Evolutionary conservation across 2,888 invertebrate species (phyloP), one percentile per base, ranked within the genome.

Genomic region (Leptopilina myrica): DNA sequence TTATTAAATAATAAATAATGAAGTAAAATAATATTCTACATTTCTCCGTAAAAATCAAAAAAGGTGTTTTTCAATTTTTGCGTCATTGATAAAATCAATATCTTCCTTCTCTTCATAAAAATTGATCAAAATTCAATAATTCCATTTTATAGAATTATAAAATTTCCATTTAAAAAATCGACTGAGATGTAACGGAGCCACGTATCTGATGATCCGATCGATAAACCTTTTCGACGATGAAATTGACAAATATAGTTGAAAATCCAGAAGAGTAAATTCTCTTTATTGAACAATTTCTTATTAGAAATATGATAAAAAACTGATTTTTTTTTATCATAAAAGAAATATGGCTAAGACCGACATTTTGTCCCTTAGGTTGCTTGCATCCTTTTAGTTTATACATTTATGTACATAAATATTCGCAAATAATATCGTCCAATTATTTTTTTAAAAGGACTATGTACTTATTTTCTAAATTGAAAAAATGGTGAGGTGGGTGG

Each of bases 301-400:
- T 11, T 11, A 8, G 49, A 49, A 49, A 49, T 73, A 26, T 56
- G 14, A n/a, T 20, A 26, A 62, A 59, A 76, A 43, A 76, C 66
- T 53, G 64, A 20, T 20, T 56, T 14, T 56, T n/a, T 14, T 56
- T 12, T 56, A 33, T 59, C 15, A 20, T 59, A 64, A 75, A 15
- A 33, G 33, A 73, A 46, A 66, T 56, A 40, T 14, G 64, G 77
- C 66, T 64, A 64, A 11, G 64, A 82, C 79, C 83, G 82, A 86
- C 83, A 69, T 81, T 78, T 83, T 83, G 46, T 83, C 77, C 78
- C 78, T 86, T 84, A 85, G 83, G 81, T 83, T 85, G 84, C 85
- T 85, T 80, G 77, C 79, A 78, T 78, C 62, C 73, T 62, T 78
- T 73, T 73, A 73, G 26, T 49, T 20, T 53, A 49, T 12, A 49